These are phyloP conservation scores for Crotalus viridis DNA, from an alignment of 2,113 vertebrate species.

Conservation along the genomic window DNA sequence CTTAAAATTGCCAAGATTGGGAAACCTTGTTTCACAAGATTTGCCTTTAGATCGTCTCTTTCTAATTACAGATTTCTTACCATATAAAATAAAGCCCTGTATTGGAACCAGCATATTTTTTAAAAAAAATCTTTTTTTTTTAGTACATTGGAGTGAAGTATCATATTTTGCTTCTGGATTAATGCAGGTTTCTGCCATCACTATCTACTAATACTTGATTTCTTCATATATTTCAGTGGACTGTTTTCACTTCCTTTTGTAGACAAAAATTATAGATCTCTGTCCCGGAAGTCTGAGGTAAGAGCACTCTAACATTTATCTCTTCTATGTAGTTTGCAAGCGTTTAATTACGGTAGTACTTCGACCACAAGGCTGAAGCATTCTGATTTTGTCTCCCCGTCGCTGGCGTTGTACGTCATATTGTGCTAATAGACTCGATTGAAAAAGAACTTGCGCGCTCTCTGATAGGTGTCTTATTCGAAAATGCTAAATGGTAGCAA, in stretches of 20 bases:
- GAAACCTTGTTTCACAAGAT: not conserved
- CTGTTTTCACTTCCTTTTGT: not conserved
- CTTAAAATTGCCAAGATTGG: not conserved
- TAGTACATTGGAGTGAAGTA: not conserved
- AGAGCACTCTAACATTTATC: not conserved
- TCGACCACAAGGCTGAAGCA: not conserved
- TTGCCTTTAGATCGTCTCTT: not conserved
- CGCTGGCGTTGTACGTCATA: not conserved
- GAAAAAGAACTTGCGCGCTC: not conserved
- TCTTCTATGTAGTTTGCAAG: not conserved
- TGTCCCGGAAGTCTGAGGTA: not conserved
- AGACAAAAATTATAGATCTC: not conserved
- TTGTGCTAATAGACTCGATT: not conserved
- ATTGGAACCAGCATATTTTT: rapidly evolving
- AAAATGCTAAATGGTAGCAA: not conserved
- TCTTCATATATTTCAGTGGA: not conserved
- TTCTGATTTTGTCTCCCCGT: not conserved
- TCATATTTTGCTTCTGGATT: not conserved
- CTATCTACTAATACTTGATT: not conserved
- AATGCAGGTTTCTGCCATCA: not conserved
- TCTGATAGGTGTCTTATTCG: not conserved
- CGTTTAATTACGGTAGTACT: not conserved
- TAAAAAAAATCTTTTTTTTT: not conserved
- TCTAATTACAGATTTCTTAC: not conserved
- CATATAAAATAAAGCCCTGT: not conserved